Evolutionary conservation across 2,797 vertebrate species (phyloP), one percentile per base, ranked within the genome.

Genomic region (Yasuhikotakia modesta): DNA sequence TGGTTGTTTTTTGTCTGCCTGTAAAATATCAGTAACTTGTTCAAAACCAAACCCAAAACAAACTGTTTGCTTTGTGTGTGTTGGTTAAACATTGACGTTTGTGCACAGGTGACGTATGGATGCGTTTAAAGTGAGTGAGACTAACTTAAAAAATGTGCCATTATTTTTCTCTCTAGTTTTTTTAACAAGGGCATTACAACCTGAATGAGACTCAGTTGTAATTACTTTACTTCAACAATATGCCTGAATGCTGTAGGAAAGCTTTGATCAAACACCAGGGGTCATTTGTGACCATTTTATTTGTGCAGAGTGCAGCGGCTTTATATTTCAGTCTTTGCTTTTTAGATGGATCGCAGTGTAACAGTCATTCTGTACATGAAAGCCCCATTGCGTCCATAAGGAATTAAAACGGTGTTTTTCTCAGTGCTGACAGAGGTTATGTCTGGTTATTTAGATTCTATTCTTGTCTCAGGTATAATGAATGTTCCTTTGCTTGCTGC

Each of bases 261-360:
- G 60, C 85, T 86, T 86, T 86, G 82, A 86, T 84, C 81, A 86
- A 76, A 82, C 79, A 46, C 80, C 76, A 61, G 76, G 76, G 82
- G 82, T 82, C 79, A 79, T 85, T 79, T 82, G 78, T 79, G 69
- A 79, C 70, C 71, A 78, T 82, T 73, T 76, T 80, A 73, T 82
- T 82, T 58, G 82, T 76, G 65, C 82, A 82, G 71, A 81, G 79
- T 78, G 67, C 80, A 81, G 48, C 64, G 74, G 67, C 75, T 85
- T 82, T 82, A 84, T 85, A 70, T 76, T 46, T 70, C 60, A 48
- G 70, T 58, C 76, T 82, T 84, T 82, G 46, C 76, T 67, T 70
- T 79, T 79, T 50, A 81, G n/a, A 81, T 77, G 70, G 74, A 74
- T 71, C 65, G 71, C 48, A 70, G 58, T 83, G 65, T 73, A 78